phyloP scores from a whole-genome alignment of 2,113 vertebrate species.

The Spilogale gracilis region DNA sequence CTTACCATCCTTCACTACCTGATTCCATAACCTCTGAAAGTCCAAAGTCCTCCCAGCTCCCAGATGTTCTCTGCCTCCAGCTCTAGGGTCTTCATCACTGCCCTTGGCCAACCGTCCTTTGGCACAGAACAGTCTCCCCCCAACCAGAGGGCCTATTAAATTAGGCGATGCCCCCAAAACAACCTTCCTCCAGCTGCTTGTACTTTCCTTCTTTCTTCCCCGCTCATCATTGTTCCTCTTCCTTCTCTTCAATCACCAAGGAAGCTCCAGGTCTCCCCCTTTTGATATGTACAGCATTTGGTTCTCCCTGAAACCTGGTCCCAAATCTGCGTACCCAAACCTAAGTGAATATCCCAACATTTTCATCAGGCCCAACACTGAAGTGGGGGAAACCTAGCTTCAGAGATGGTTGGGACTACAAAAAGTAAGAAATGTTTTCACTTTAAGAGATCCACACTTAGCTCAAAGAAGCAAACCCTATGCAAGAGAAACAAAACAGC shows the following conservation, averaged over 20 bases:
- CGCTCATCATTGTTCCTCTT: background rate
- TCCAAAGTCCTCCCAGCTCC: background rate
- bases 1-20: rapidly evolving
- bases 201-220: background rate
- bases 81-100: rapidly evolving
- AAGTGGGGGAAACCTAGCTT: background rate
- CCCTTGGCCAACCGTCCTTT: no score
- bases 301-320: background rate
- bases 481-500: background rate
- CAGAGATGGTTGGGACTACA: background rate
- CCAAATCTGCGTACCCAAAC: background rate
- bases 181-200: no score
- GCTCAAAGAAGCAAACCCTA: background rate
- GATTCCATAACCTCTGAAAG: rapidly evolving
- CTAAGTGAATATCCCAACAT: background rate
- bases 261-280: background rate
- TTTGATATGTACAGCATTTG: rapidly evolving
- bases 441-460: background rate
- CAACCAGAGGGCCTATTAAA: background rate
- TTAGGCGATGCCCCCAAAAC: no score
- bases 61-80: background rate
- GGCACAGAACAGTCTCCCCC: background rate
- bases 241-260: background rate
- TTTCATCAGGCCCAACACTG: background rate
- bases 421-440: background rate